phyloP scores from a whole-genome alignment of 2,113 vertebrate genomes.

The Balaeniceps rex region DNA sequence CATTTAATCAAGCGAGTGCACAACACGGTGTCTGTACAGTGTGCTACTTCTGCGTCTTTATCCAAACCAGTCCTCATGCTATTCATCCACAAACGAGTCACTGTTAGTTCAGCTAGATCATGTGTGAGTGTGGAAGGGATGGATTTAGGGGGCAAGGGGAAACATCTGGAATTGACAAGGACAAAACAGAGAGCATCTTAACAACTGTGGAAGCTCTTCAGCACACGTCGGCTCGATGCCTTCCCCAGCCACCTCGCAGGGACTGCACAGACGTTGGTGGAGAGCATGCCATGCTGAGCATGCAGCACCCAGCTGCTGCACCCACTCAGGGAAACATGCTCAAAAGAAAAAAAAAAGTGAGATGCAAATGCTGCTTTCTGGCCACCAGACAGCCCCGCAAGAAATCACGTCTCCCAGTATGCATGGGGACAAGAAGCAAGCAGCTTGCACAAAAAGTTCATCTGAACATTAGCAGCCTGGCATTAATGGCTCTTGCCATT shows the following conservation, averaged over 20 bases:
- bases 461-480: not conserved
- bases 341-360: not conserved
- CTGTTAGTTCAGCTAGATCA: not conserved
- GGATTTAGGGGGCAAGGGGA: fast-evolving
- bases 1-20: not conserved
- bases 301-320: not conserved
- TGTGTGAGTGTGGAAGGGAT: not conserved
- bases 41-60: not conserved
- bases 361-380: not conserved
- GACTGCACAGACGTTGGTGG: not conserved
- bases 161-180: not conserved
- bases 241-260: not conserved
- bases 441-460: not conserved
- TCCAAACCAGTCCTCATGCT: not conserved
- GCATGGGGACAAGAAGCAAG: not conserved
- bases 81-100: not conserved
- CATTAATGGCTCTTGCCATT: not conserved
- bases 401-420: not conserved
- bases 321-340: not conserved
- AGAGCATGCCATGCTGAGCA: not conserved
- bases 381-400: not conserved
- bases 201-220: not conserved
- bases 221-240: fast-evolving
- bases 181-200: not conserved
- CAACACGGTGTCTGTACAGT: not conserved